A percentile compares a stretch with the other conserved stretches of the same genome.
Evolutionary conservation across 2,113 vertebrate genomes (phyloP).

Genomic region (Mugil cephalus): DNA sequence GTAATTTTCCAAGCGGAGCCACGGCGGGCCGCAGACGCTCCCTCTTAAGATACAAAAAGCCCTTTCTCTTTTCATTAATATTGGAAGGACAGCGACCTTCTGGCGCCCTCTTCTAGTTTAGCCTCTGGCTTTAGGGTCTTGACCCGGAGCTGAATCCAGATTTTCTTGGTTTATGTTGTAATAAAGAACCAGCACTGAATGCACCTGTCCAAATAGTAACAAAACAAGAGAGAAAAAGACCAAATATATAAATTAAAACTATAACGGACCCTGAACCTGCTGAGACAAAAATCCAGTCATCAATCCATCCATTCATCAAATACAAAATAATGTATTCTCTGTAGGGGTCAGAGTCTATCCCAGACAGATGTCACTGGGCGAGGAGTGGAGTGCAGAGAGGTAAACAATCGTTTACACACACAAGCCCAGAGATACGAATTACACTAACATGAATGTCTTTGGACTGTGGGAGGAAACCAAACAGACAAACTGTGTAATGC

Average conservation of each 20-base stretch:
- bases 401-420: too few species aligned
- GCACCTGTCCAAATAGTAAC: background rate
- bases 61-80: constrained; percentile 19
- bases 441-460: too few species aligned
- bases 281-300: background rate
- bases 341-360: too few species aligned
- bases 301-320: too few species aligned
- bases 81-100: background rate
- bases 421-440: too few species aligned
- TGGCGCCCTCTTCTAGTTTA: constrained; percentile 7
- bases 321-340: too few species aligned
- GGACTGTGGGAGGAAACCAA: too few species aligned
- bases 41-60: constrained; percentile 34
- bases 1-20: background rate
- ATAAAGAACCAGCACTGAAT: background rate
- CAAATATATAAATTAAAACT: background rate
- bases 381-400: too few species aligned
- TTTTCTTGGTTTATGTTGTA: background rate
- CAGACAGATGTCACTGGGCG: too few species aligned
- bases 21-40: background rate
- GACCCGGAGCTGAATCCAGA: background rate
- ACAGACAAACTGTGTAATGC: too few species aligned
- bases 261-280: background rate
- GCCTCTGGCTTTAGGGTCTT: background rate
- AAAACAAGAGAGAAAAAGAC: background rate